Evolutionary conservation across 2,888 invertebrate species (phyloP).

Genomic region (Dendrolimus pini): DNA sequence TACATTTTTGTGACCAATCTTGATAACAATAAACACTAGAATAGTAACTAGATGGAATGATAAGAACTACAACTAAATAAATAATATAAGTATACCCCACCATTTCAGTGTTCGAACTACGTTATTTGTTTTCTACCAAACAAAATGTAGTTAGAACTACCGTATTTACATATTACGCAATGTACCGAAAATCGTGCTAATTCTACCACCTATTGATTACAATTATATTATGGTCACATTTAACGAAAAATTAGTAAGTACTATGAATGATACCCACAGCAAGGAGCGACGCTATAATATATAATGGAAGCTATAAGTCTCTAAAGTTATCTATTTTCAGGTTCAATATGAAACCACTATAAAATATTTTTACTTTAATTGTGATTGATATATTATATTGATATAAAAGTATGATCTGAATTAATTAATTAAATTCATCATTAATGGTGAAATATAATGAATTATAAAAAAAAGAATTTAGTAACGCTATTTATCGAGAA

Average conservation of each 20-base stretch:
- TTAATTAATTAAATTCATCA: too few species aligned
- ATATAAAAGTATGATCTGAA: too few species aligned
- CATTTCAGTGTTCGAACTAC: slow-evolving; percentile 41
- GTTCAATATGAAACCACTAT: too few species aligned
- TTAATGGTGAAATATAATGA: too few species aligned
- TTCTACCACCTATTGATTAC: neutral
- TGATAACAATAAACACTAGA: slow-evolving; percentile 19
- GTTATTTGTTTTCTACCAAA: slow-evolving; percentile 54
- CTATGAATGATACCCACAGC: neutral
- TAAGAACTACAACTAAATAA: slow-evolving; percentile 18
- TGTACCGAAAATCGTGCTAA: too few species aligned
- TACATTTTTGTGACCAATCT: slow-evolving; percentile 15
- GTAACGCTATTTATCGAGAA: too few species aligned
- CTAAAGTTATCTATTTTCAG: too few species aligned
- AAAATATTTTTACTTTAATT: too few species aligned
- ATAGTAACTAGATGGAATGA: slow-evolving; percentile 30
- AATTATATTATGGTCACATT: slow-evolving; percentile 20
- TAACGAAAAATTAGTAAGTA: neutral
- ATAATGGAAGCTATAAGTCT: neutral
- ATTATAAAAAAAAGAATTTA: too few species aligned
- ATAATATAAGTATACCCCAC: slow-evolving; percentile 18
- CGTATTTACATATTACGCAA: slow-evolving; percentile 11
- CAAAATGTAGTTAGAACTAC: slow-evolving; percentile 47
- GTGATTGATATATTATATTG: too few species aligned
- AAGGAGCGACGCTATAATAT: neutral